Conservation (phyloP, 2,113 vertebrate species). For the Geococcyx californianus region DNA sequence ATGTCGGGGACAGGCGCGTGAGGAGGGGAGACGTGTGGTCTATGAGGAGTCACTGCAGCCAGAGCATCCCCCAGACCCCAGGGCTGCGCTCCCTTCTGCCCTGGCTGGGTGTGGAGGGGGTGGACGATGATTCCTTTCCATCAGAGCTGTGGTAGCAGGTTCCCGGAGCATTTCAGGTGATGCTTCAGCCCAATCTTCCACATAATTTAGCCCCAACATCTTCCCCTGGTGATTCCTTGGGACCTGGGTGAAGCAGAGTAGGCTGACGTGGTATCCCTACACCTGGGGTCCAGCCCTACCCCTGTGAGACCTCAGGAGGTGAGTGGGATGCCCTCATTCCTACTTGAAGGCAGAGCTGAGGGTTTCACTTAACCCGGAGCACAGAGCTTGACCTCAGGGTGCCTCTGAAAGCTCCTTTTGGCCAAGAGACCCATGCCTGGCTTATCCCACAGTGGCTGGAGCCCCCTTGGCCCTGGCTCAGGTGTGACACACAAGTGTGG, state of each 20-base stretch:
- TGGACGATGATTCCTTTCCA: background rate
- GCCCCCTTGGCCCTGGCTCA: background rate
- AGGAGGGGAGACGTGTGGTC: background rate
- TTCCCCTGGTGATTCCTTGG: rapidly evolving
- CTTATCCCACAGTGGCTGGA: background rate
- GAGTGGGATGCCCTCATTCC: background rate
- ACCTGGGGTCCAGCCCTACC: background rate
- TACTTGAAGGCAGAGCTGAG: background rate
- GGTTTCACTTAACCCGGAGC: background rate
- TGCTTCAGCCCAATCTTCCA: background rate
- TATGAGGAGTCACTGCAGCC: background rate
- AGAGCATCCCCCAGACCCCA: background rate
- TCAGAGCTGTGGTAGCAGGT: background rate
- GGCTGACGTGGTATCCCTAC: rapidly evolving
- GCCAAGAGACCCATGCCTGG: background rate
- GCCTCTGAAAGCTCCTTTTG: background rate
- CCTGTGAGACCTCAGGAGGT: background rate
- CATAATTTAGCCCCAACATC: background rate
- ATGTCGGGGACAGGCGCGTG: background rate
- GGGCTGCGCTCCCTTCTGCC: background rate
- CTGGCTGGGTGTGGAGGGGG: background rate
- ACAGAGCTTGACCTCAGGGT: background rate
- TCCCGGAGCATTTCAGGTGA: rapidly evolving
- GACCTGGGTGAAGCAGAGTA: background rate
- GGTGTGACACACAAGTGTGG: background rate